Conservation (phyloP, 2,888 invertebrate species). For the Norana najaformis region DNA sequence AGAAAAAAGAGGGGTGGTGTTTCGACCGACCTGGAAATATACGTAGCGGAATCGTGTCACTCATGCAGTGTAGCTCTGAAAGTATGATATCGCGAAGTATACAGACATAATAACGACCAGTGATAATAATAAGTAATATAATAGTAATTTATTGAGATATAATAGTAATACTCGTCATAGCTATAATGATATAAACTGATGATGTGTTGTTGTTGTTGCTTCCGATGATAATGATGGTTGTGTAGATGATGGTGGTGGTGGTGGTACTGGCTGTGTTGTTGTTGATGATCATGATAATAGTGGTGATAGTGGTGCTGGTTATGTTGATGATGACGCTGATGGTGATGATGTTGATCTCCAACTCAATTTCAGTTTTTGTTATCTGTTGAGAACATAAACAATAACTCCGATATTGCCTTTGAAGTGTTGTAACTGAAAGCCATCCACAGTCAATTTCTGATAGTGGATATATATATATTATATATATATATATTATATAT, state of each 20-base stretch:
- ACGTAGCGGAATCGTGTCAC: not conserved
- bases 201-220: slow-evolving; percentile 23
- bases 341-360: no score
- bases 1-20: not conserved
- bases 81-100: not conserved
- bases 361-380: no score
- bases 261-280: no score
- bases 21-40: not conserved
- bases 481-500: no score
- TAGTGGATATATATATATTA: no score
- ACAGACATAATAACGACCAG: not conserved
- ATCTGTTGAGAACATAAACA: no score
- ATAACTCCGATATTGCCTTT: no score
- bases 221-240: not conserved
- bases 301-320: no score
- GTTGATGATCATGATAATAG: no score
- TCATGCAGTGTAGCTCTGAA: not conserved
- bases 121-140: not conserved
- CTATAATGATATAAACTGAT: not conserved
- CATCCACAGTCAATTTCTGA: not conserved
- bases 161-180: not conserved
- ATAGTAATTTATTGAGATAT: not conserved
- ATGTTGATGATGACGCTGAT: no score
- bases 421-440: not conserved
- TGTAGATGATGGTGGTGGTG: not conserved